These are phyloP conservation scores for Caenorhabditis remanei DNA, from an alignment of 1,140 invertebrate species.

Conservation along the genomic window DNA sequence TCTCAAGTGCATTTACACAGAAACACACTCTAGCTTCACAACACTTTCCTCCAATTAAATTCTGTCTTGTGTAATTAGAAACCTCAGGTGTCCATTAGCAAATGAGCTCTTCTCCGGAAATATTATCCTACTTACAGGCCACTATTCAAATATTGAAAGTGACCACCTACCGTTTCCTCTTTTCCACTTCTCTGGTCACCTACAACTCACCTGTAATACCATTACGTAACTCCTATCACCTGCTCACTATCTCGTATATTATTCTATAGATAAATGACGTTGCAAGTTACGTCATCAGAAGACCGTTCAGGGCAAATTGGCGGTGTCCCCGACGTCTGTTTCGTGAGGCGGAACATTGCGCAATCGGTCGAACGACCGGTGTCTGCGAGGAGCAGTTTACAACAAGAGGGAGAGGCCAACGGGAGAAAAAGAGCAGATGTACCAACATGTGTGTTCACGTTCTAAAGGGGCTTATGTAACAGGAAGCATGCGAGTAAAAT, in stretches of 20 bases:
- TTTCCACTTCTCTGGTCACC: neutral
- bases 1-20: no score
- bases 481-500: constrained; percentile 50
- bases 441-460: constrained; percentile 45
- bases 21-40: neutral
- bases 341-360: constrained; percentile 15
- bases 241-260: constrained; percentile 23
- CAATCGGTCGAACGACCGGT: constrained; percentile 23
- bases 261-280: neutral
- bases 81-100: constrained; percentile 18
- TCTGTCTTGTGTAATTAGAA: neutral
- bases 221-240: constrained; percentile 25
- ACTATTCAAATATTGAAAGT: constrained; percentile 10
- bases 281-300: constrained; percentile 10
- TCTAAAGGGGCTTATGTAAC: constrained; percentile 50
- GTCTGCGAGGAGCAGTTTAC: neutral
- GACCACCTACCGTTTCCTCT: neutral
- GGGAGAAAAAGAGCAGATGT: constrained; percentile 25
- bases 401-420: neutral
- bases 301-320: neutral
- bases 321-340: neutral
- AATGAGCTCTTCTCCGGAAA: neutral
- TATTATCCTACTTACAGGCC: neutral
- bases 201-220: constrained; percentile 16
- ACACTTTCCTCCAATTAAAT: neutral